phyloP scores from a whole-genome alignment of 2,113 vertebrate genomes.

The Speoplatyrhinus poulsoni region DNA sequence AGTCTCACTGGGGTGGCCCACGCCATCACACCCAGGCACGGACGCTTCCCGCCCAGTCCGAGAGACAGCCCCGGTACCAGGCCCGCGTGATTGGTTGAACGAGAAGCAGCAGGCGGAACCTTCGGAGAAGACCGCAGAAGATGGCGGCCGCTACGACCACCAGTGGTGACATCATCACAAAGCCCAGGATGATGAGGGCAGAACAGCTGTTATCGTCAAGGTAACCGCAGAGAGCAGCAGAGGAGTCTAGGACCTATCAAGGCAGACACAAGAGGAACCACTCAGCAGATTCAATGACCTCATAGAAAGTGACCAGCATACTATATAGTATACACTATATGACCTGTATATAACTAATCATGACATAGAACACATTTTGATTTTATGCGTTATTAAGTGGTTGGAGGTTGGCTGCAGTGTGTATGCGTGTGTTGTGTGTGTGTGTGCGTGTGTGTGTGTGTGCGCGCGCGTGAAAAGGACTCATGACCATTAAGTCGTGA shows the following conservation, averaged over 20 bases:
- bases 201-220: slow-evolving; percentile 93
- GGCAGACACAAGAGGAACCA: slow-evolving; percentile 2
- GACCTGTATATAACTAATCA: no score
- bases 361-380: no score
- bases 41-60: slow-evolving; percentile 69
- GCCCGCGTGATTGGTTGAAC: slow-evolving; percentile 76
- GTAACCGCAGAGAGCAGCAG: slow-evolving; percentile 82
- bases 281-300: slow-evolving; percentile 4
- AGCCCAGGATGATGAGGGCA: slow-evolving; percentile 91
- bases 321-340: neutral
- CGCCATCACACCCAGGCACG: slow-evolving; percentile 85
- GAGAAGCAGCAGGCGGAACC: slow-evolving; percentile 80
- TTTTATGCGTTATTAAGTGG: no score
- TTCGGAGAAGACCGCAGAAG: slow-evolving; percentile 83
- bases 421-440: no score
- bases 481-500: no score
- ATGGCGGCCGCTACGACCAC: slow-evolving; percentile 86
- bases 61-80: slow-evolving; percentile 76
- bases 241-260: slow-evolving; percentile 81
- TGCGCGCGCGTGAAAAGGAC: no score
- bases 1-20: neutral
- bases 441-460: no score
- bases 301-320: neutral
- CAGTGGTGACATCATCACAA: slow-evolving; percentile 93
- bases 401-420: no score